Percentiles rank a stretch among this genome's conserved stretches.
phyloP scores from a whole-genome alignment of 2,888 invertebrate genomes.

The Zeuzera pyrina region DNA sequence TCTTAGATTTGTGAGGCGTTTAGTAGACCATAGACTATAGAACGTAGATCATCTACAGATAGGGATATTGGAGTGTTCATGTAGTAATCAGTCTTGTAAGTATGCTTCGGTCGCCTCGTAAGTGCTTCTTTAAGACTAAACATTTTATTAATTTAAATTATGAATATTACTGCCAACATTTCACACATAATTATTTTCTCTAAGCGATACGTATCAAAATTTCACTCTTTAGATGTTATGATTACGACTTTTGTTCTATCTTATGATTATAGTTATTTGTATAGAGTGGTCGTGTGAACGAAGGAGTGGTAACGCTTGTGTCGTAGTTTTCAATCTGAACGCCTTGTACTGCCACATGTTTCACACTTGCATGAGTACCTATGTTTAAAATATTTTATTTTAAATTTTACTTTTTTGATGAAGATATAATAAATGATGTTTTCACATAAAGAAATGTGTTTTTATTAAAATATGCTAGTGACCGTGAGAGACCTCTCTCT shows the following conservation, averaged over 20 bases:
- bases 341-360: constrained; percentile 27
- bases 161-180: constrained; percentile 59
- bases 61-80: constrained; percentile 28
- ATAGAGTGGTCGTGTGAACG: constrained; percentile 12
- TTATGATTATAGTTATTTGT: constrained; percentile 40
- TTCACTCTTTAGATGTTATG: constrained; percentile 51
- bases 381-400: constrained; percentile 67
- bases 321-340: not conserved
- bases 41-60: constrained; percentile 2
- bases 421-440: constrained; percentile 72
- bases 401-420: constrained; percentile 71
- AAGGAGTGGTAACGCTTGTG: not conserved
- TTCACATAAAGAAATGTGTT: constrained; percentile 54
- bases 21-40: constrained; percentile 19
- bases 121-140: constrained; percentile 61
- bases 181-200: constrained; percentile 59
- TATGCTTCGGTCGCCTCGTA: constrained; percentile 63
- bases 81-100: constrained; percentile 45
- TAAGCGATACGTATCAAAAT: constrained; percentile 44
- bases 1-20: constrained; percentile 31
- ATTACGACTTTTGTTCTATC: constrained; percentile 56
- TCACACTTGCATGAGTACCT: constrained; percentile 61
- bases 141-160: constrained; percentile 42
- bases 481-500: too few relatives aligned
- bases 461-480: too few relatives aligned